Evolutionary conservation across 2,797 vertebrate genomes (phyloP).

Genomic region (Protosalanx chinensis): DNA sequence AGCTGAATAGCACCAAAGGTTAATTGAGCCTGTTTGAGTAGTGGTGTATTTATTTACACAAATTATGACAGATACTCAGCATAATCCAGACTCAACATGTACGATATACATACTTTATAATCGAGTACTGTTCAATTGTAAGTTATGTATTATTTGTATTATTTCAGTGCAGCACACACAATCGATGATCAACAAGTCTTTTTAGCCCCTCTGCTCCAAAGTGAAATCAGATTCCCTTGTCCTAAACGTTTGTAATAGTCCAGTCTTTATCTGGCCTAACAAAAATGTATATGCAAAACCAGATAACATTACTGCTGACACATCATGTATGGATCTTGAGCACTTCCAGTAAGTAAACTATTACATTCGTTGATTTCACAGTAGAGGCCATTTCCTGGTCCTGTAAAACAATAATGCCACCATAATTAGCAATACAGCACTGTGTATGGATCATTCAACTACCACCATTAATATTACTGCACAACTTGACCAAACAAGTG

Average conservation of each 20-base stretch:
- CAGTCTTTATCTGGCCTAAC: constrained; percentile 89
- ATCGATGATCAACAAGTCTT: constrained; percentile 74
- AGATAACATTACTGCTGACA: constrained; percentile 71
- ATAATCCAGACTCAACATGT: background rate
- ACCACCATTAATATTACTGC: too few relatives aligned
- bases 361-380: constrained; percentile 39
- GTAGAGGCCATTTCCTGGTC: constrained; percentile 8
- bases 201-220: constrained; percentile 75
- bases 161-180: constrained; percentile 71
- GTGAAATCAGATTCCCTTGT: constrained; percentile 84
- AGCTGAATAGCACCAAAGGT: constrained; percentile 81
- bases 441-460: too few relatives aligned
- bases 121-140: background rate
- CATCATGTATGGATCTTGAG: constrained; percentile 75
- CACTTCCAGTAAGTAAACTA: constrained; percentile 77
- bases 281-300: constrained; percentile 61
- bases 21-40: constrained; percentile 35
- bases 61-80: background rate
- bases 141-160: background rate
- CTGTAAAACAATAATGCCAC: background rate
- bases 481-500: too few relatives aligned
- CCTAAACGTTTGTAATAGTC: constrained; percentile 76
- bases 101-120: too few relatives aligned
- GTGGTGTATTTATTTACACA: background rate
- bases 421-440: too few relatives aligned